Percentiles rank a stretch among this genome's conserved stretches.
Evolutionary conservation across 2,113 vertebrate species (phyloP).

Genomic region (Bubo bubo): DNA sequence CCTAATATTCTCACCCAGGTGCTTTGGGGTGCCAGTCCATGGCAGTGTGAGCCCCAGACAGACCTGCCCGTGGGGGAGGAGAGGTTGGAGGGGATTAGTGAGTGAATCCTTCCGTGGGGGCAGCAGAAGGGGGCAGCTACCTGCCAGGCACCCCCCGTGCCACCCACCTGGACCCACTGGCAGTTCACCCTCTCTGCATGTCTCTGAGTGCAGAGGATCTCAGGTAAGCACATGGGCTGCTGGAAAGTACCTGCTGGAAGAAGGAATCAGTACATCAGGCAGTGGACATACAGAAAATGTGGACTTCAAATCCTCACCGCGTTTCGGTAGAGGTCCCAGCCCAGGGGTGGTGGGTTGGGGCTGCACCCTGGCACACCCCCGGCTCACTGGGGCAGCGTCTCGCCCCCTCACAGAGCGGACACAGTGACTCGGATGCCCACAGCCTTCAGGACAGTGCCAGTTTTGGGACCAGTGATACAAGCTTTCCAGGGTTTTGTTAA

Average conservation of each 20-base stretch:
- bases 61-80: neutral
- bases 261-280: accelerated
- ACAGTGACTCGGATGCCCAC: accelerated
- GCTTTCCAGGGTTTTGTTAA: neutral
- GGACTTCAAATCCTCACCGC: accelerated
- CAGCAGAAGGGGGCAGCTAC: neutral
- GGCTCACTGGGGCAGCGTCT: neutral
- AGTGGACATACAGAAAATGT: accelerated
- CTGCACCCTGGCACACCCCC: neutral
- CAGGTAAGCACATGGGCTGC: too few species aligned
- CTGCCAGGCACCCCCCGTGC: accelerated
- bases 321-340: neutral
- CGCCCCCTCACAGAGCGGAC: accelerated
- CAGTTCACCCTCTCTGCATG: neutral
- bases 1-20: neutral
- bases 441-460: neutral
- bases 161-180: accelerated
- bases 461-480: neutral
- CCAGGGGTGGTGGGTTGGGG: neutral
- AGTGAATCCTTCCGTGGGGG: neutral
- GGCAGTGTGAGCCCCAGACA: neutral
- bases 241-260: neutral
- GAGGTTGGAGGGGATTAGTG: neutral
- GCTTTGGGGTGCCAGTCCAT: neutral
- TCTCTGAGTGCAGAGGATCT: neutral